phyloP scores from a whole-genome alignment of 2,797 vertebrate species.

The Hozukius guyotensis region DNA sequence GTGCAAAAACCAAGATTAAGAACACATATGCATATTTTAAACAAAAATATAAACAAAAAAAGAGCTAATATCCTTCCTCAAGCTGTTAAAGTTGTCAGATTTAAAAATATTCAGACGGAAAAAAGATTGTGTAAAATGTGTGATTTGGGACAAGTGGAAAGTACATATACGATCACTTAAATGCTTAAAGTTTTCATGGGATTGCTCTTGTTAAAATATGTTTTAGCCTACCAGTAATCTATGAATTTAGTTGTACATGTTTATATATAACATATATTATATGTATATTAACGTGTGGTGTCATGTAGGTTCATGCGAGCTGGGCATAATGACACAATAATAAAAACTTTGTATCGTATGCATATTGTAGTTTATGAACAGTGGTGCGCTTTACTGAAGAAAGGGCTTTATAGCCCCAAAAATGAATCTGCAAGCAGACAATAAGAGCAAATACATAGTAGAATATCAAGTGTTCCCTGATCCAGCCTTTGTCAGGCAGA shows the following conservation, averaged over 20 bases:
- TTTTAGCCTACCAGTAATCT: background rate
- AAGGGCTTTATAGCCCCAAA: background rate
- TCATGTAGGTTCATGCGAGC: background rate
- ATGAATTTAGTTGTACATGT: background rate
- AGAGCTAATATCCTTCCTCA: too few relatives aligned
- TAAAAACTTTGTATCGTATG: background rate
- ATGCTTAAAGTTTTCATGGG: background rate
- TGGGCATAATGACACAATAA: background rate
- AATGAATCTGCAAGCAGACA: conserved; percentile 18
- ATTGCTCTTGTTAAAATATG: background rate
- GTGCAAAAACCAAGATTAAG: background rate
- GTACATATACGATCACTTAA: background rate
- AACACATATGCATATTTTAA: background rate
- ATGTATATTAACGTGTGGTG: background rate
- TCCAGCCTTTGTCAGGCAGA: conserved; percentile 48
- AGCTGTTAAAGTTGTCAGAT: background rate
- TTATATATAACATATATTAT: too few relatives aligned
- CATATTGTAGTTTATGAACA: background rate
- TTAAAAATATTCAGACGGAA: too few relatives aligned
- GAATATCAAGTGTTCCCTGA: conserved; percentile 34
- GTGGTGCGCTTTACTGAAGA: background rate
- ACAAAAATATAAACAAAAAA: background rate
- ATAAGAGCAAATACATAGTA: conserved; percentile 15
- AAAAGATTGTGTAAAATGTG: too few relatives aligned
- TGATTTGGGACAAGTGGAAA: background rate